Evolutionary conservation across 2,113 vertebrate species (phyloP).

Genomic region (Talpa occidentalis): DNA sequence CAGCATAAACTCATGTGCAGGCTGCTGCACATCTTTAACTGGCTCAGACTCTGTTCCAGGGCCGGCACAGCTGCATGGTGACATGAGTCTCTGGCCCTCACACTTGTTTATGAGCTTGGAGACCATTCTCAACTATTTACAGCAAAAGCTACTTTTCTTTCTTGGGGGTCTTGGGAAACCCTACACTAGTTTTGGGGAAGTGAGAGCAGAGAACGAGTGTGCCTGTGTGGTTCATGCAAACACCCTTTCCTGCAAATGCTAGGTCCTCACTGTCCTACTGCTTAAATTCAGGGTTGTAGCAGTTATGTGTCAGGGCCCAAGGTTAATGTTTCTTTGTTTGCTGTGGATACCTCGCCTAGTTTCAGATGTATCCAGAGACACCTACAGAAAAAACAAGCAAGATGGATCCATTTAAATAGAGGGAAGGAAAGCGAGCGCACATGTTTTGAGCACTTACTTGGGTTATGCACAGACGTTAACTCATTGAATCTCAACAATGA

Average conservation of each 20-base stretch:
- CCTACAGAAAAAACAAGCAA: background rate
- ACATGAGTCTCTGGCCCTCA: background rate
- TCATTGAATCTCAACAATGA: background rate
- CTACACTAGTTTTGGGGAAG: background rate
- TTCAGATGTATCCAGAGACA: background rate
- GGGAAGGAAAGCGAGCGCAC: background rate
- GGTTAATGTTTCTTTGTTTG: background rate
- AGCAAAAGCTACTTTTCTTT: background rate
- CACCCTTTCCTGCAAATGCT: too few species aligned
- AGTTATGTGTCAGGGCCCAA: background rate
- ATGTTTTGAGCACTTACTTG: background rate
- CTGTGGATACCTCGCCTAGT: background rate
- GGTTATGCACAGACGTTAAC: background rate
- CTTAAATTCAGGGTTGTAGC: too few species aligned
- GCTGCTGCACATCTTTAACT: background rate
- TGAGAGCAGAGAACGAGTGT: constrained; percentile 37
- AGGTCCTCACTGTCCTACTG: background rate
- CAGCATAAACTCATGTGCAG: background rate
- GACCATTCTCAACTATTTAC: background rate
- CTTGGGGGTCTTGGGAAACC: background rate
- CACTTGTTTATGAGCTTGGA: background rate
- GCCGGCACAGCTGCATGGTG: background rate
- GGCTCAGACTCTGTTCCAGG: background rate
- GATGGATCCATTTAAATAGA: background rate
- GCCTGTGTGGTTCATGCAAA: background rate